Evolutionary conservation across 2,888 invertebrate species (phyloP).

Genomic region (Leptura quadrifasciata): DNA sequence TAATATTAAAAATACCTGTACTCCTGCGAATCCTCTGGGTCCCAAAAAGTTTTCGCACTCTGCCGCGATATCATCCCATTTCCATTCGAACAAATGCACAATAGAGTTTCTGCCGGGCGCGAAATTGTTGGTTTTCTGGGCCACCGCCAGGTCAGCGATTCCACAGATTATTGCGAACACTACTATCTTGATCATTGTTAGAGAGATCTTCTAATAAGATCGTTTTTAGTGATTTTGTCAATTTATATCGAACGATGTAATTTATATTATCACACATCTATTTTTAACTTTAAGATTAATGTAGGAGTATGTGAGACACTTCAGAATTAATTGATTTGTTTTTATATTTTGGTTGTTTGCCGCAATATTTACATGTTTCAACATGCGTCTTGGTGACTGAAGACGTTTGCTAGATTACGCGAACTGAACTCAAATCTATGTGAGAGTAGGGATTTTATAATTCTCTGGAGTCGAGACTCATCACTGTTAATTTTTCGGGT

Average conservation of each 20-base stretch:
- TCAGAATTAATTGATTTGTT: too few relatives aligned
- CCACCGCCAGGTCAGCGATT: conserved; percentile 34
- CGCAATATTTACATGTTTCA: too few relatives aligned
- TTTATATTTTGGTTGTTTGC: too few relatives aligned
- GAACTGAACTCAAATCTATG: too few relatives aligned
- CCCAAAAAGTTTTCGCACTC: conserved; percentile 88
- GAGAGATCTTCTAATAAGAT: background rate
- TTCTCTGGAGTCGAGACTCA: too few relatives aligned
- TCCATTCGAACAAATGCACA: conserved; percentile 89
- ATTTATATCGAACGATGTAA: conserved; percentile 23
- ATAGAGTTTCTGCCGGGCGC: conserved; percentile 78
- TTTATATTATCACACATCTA: background rate
- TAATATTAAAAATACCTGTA: conserved; percentile 76
- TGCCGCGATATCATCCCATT: conserved; percentile 85
- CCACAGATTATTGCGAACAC: conserved; percentile 1
- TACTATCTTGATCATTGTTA: conserved; percentile 18
- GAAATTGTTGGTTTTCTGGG: conserved; percentile 78
- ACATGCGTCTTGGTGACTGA: too few relatives aligned
- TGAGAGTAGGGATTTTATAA: too few relatives aligned
- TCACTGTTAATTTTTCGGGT: too few relatives aligned
- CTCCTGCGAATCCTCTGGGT: conserved; percentile 83
- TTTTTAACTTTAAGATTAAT: background rate
- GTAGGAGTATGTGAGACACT: too few relatives aligned
- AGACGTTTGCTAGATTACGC: too few relatives aligned
- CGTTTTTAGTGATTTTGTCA: background rate